Percentiles rank a stretch among this genome's conserved stretches.
Evolutionary conservation across 2,113 vertebrate species (phyloP).

Genomic region (Epinephelus cyanopodus): DNA sequence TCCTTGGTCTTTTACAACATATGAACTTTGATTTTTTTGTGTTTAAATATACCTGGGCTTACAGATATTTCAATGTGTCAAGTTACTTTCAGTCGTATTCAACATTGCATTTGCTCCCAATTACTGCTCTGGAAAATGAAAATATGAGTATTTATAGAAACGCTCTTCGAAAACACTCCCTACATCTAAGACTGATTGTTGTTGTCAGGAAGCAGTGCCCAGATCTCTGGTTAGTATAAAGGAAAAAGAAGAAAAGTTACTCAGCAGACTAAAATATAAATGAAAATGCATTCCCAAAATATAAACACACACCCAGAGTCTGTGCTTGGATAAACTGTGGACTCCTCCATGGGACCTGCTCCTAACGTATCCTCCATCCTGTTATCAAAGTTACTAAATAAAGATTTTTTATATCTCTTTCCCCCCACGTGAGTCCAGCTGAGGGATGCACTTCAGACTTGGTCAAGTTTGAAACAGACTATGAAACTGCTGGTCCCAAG

Average conservation of each 20-base stretch:
- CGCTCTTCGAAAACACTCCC: not conserved
- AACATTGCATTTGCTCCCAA: not conserved
- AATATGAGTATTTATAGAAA: conserved; percentile 5
- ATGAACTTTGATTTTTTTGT: not conserved
- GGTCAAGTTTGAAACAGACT: conserved; percentile 35
- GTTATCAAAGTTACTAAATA: conserved; percentile 45
- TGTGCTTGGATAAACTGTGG: conserved; percentile 5
- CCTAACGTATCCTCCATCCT: conserved; percentile 13
- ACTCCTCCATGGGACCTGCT: conserved; percentile 9
- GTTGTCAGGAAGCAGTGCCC: conserved; percentile 2
- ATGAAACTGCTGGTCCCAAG: conserved; percentile 40
- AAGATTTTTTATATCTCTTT: conserved; percentile 29
- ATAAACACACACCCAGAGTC: conserved; percentile 6
- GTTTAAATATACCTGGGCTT: not conserved
- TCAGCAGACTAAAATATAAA: conserved; percentile 45
- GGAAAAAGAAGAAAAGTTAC: not conserved
- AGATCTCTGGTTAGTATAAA: not conserved
- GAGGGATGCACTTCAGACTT: conserved; percentile 26
- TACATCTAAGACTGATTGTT: not conserved
- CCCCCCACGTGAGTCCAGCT: conserved; percentile 6
- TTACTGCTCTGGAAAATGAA: conserved; percentile 1
- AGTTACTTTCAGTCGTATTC: not conserved
- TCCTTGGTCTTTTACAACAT: not conserved
- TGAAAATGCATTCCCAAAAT: conserved; percentile 30
- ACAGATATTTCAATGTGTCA: not conserved